Percentiles rank a stretch among this genome's conserved stretches.
phyloP scores from a whole-genome alignment of 1,140 invertebrate genomes.

The Microplitis mediator region DNA sequence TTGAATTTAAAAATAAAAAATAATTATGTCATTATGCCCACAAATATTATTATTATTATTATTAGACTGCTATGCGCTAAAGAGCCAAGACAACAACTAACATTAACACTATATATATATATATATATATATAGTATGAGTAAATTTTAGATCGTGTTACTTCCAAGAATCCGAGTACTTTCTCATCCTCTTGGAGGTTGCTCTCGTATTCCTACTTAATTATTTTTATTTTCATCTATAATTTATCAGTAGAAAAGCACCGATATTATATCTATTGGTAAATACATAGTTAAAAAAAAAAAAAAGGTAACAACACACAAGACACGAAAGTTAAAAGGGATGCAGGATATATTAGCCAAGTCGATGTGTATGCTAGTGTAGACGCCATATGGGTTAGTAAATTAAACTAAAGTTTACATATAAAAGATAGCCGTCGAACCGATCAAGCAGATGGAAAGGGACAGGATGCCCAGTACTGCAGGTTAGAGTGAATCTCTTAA shows the following conservation, averaged over 20 bases:
- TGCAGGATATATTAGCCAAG: background rate
- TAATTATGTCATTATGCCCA: too few species aligned
- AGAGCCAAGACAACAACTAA: too few species aligned
- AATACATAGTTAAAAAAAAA: background rate
- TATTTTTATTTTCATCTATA: too few species aligned
- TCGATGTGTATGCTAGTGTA: slow-evolving; percentile 22
- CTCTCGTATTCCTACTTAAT: too few species aligned
- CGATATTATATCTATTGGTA: background rate
- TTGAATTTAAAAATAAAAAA: too few species aligned
- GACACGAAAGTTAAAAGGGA: background rate
- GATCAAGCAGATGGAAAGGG: slow-evolving; percentile 27
- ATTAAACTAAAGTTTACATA: slow-evolving; percentile 40
- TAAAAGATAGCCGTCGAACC: background rate
- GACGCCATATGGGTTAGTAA: slow-evolving; percentile 50
- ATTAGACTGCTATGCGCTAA: too few species aligned
- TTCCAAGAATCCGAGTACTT: too few species aligned
- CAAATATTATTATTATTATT: too few species aligned
- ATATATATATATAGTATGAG: too few species aligned
- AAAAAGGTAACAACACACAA: background rate
- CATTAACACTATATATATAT: too few species aligned
- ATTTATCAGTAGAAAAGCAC: background rate
- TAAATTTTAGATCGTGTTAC: too few species aligned
- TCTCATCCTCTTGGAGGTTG: too few species aligned
- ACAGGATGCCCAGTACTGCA: background rate
- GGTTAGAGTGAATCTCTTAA: background rate